Evolutionary conservation across 2,888 invertebrate species (phyloP).

Genomic region (Tiphia femorata): DNA sequence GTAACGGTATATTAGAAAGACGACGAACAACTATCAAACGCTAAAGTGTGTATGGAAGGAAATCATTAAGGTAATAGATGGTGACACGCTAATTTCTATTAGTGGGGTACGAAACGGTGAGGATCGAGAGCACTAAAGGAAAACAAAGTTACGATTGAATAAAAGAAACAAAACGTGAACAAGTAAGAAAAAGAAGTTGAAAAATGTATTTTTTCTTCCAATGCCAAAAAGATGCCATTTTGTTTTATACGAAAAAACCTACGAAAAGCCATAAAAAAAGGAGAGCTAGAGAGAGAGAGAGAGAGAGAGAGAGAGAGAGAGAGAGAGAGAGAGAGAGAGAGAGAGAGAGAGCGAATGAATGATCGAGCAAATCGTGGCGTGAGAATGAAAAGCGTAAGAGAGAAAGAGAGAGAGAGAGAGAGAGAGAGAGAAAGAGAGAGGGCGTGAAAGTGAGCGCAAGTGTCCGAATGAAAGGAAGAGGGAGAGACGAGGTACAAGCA

Average conservation of each 20-base stretch:
- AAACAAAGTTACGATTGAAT: constrained; percentile 41
- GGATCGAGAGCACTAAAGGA: constrained; percentile 17
- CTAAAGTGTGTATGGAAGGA: constrained; percentile 51
- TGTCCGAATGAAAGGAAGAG: too few species aligned
- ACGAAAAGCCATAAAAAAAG: constrained; percentile 56
- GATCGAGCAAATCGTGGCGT: too few species aligned
- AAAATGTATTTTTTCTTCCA: constrained; percentile 68
- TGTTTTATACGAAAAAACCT: constrained; percentile 64
- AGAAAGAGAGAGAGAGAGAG: too few species aligned
- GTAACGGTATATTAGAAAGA: constrained; percentile 54
- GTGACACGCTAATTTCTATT: constrained; percentile 1
- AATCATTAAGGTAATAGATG: constrained; percentile 43
- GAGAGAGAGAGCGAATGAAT: too few species aligned
- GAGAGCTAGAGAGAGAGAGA: too few species aligned
- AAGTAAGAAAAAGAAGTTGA: constrained; percentile 52
- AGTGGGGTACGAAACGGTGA: constrained; percentile 24
- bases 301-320: not conserved
- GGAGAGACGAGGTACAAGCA: too few species aligned
- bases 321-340: not conserved
- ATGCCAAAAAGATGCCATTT: constrained; percentile 69
- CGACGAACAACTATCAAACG: constrained; percentile 45
- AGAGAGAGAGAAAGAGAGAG: too few species aligned
- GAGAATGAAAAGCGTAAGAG: too few species aligned
- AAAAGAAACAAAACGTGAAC: constrained; percentile 40
- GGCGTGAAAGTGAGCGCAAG: too few species aligned